phyloP scores from a whole-genome alignment of 2,113 vertebrate species.

The Daphoenositta chrysoptera region DNA sequence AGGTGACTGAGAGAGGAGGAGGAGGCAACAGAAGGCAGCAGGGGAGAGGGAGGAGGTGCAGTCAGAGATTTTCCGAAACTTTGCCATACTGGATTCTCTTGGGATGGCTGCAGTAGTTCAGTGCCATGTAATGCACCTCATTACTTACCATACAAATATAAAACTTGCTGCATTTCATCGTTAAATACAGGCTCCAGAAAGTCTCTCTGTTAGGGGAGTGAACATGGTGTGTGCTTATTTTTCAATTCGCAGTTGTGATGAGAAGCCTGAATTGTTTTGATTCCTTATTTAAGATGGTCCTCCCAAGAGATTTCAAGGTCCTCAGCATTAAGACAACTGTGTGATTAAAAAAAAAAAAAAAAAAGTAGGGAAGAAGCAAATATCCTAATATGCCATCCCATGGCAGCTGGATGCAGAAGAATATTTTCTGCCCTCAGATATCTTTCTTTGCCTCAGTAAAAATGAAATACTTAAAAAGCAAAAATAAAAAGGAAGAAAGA shows the following conservation, averaged over 20 bases:
- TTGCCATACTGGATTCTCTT: neutral
- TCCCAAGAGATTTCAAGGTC: slow-evolving; percentile 31
- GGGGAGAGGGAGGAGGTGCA: neutral
- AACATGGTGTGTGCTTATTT: neutral
- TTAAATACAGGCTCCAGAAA: neutral
- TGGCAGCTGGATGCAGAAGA: neutral
- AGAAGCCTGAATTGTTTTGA: slow-evolving; percentile 25
- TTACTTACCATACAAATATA: neutral
- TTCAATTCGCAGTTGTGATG: neutral
- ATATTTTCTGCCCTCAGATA: neutral
- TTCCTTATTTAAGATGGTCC: slow-evolving; percentile 4
- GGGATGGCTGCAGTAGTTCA: neutral
- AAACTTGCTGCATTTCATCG: neutral
- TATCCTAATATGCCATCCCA: neutral
- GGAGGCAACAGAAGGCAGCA: neutral
- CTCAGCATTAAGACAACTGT: neutral
- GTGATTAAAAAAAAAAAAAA: neutral
- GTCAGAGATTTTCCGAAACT: neutral
- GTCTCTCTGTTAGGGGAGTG: neutral
- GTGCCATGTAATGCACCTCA: neutral
- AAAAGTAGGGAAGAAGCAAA: neutral
- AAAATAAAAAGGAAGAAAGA: neutral
- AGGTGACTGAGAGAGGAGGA: accelerated
- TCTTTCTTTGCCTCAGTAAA: neutral
- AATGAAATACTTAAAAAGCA: neutral